These are phyloP conservation scores for Conopomorpha cramerella DNA, from an alignment of 1,140 invertebrate species.

Conservation along the genomic window DNA sequence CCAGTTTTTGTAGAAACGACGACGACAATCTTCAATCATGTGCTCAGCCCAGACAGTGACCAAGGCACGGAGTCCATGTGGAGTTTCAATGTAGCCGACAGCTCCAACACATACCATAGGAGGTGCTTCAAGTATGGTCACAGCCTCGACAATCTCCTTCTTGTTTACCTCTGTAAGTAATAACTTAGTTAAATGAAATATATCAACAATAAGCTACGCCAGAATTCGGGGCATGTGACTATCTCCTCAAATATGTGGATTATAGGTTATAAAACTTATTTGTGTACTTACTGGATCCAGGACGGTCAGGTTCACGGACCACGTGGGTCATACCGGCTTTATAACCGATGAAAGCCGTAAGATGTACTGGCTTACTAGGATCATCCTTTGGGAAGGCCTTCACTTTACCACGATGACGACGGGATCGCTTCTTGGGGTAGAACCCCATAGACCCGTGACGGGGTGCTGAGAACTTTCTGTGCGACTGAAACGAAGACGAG, in stretches of 20 bases:
- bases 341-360: conserved; percentile 97
- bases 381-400: conserved; percentile 99
- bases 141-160: conserved; percentile 99
- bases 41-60: conserved; percentile 99
- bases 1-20: conserved; percentile 99
- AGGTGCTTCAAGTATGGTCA: conserved; percentile 97
- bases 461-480: conserved; percentile 99
- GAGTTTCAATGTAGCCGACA: conserved; percentile 98
- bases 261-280: too few relatives aligned
- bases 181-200: conserved; percentile 3
- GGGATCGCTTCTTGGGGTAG: conserved; percentile 96
- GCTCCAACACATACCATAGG: conserved; percentile 98
- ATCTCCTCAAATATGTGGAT: too few relatives aligned
- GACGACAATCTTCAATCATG: conserved; percentile 95
- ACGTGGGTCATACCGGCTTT: conserved; percentile 99
- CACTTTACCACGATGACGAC: conserved; percentile 95
- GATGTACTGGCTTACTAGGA: conserved; percentile 91
- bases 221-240: too few relatives aligned
- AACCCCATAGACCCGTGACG: conserved; percentile 99
- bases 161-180: conserved; percentile 92
- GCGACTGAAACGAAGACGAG: conserved; percentile 85
- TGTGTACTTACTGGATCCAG: conserved; percentile 91
- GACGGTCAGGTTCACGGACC: conserved; percentile 97
- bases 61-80: conserved; percentile 90
- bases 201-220: too few relatives aligned